Percentiles rank a stretch among this genome's conserved stretches.
These are phyloP conservation scores for Myopa testacea DNA, from an alignment of 2,888 invertebrate species.

Conservation along the genomic window DNA sequence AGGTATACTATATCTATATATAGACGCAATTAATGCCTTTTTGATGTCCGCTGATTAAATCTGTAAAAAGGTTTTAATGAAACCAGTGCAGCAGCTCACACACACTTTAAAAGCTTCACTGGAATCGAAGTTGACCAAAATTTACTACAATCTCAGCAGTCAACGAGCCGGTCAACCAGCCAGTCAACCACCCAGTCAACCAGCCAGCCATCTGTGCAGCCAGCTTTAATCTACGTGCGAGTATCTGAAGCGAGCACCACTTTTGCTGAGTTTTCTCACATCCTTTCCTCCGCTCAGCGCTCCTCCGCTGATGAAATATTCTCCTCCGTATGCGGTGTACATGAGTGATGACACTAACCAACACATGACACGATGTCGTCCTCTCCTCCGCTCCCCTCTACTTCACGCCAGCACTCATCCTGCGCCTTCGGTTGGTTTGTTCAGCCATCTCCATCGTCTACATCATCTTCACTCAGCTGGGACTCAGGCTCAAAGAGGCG, in stretches of 20 bases:
- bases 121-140: no score
- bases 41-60: constrained; percentile 10
- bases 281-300: not conserved
- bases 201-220: not conserved
- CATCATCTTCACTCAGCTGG: constrained; percentile 6
- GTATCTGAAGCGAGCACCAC: no score
- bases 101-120: no score
- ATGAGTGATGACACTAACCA: constrained; percentile 63
- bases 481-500: not conserved
- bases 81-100: not conserved
- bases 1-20: no score
- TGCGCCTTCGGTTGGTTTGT: not conserved
- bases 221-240: no score
- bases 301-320: constrained; percentile 56
- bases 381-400: not conserved
- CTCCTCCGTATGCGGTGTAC: constrained; percentile 63
- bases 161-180: no score
- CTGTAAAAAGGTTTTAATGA: not conserved
- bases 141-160: no score
- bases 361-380: constrained; percentile 43
- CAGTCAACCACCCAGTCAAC: no score
- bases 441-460: not conserved
- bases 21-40: constrained; percentile 24
- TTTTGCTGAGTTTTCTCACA: not conserved
- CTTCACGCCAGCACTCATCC: not conserved